phyloP scores from a whole-genome alignment of 2,113 vertebrate genomes.

The Aegotheles bennettii region DNA sequence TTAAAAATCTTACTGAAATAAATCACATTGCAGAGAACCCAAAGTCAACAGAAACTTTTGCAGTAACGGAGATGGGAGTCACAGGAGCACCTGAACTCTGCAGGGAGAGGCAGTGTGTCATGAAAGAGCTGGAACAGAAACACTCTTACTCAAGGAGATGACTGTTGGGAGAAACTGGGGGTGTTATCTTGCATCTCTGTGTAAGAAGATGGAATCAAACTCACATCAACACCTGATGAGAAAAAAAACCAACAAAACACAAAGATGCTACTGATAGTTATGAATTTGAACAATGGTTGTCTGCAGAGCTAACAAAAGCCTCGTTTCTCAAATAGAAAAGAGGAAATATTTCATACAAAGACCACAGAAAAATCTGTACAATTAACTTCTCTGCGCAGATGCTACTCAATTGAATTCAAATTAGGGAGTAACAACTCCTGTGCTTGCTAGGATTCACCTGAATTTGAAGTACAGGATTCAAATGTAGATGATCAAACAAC shows the following conservation, averaged over 20 bases:
- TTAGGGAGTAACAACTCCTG: background rate
- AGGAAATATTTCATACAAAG: background rate
- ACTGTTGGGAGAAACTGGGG: background rate
- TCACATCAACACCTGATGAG: background rate
- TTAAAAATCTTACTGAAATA: background rate
- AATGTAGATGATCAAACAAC: slow-evolving; percentile 1
- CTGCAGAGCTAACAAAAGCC: background rate
- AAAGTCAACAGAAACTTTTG: background rate
- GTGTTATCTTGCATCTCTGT: background rate
- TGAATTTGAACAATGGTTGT: background rate
- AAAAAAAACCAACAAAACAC: background rate
- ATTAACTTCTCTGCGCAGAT: slow-evolving; percentile 25
- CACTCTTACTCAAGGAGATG: background rate
- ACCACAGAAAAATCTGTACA: slow-evolving; percentile 2
- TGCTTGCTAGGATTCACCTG: background rate
- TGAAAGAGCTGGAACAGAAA: background rate
- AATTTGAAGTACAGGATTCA: background rate
- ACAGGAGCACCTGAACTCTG: background rate
- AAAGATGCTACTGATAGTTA: background rate
- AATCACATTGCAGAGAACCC: background rate
- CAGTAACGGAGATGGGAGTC: background rate
- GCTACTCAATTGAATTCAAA: slow-evolving; percentile 31
- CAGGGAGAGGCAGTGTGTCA: background rate
- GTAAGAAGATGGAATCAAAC: background rate
- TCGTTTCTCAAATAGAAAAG: background rate